These are phyloP conservation scores for Nebria salina DNA, from an alignment of 2,888 invertebrate genomes.

Conservation along the genomic window DNA sequence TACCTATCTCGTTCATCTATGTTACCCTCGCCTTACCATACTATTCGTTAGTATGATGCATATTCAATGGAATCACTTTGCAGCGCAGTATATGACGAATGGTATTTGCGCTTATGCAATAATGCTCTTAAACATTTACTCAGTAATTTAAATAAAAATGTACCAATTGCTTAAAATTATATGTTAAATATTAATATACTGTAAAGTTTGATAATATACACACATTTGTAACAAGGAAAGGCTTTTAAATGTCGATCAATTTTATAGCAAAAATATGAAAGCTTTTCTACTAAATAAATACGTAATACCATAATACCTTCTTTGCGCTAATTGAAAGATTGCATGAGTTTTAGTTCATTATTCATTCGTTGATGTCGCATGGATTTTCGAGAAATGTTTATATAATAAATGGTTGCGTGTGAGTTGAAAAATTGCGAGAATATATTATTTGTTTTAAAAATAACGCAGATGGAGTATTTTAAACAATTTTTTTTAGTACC, in stretches of 20 bases:
- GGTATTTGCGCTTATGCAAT: neutral
- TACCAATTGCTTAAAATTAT: neutral
- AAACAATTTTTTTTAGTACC: too few species aligned
- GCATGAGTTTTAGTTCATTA: too few species aligned
- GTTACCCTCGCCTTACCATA: neutral
- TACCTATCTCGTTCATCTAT: neutral
- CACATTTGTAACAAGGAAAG: too few species aligned
- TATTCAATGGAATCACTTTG: slow-evolving; percentile 17
- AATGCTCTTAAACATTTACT: neutral
- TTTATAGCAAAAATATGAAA: too few species aligned
- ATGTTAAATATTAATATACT: too few species aligned
- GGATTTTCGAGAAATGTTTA: neutral
- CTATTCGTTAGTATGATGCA: slow-evolving; percentile 1
- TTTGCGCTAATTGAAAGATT: too few species aligned
- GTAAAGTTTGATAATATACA: too few species aligned
- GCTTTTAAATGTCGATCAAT: too few species aligned
- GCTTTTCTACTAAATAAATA: too few species aligned
- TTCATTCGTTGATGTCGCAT: neutral
- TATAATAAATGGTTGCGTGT: neutral
- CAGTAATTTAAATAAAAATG: neutral
- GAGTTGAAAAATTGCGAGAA: neutral
- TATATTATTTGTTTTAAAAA: neutral
- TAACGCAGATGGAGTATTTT: neutral
- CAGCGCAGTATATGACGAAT: neutral
- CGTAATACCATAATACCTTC: too few species aligned